These are phyloP conservation scores for Threskiornis aethiopicus DNA, from an alignment of 2,797 vertebrate species.

Conservation along the genomic window DNA sequence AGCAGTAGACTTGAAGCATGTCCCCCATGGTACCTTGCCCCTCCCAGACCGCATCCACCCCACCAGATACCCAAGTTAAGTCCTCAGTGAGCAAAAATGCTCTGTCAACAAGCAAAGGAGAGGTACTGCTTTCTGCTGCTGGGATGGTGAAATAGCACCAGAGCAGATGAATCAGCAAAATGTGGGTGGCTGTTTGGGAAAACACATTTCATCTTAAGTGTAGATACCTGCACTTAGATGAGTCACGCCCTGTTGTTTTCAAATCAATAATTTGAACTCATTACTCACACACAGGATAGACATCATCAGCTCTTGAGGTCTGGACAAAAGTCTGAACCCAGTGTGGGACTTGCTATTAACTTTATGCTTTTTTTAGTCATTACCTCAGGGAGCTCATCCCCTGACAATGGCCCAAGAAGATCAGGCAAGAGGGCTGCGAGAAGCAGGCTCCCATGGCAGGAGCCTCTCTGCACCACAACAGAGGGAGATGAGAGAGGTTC, in stretches of 20 bases:
- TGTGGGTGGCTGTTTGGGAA: not conserved
- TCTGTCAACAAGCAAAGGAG: not conserved
- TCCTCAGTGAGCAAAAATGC: not conserved
- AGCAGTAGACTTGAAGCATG: not conserved
- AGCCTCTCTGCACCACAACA: fast-evolving
- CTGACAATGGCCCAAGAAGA: fast-evolving
- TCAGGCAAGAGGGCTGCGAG: not conserved
- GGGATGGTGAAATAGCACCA: not conserved
- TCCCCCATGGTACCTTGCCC: fast-evolving
- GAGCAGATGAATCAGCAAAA: not conserved
- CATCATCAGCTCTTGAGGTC: fast-evolving
- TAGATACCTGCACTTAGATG: not conserved
- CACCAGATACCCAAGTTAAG: not conserved
- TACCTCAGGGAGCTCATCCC: not conserved
- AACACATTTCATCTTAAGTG: not conserved
- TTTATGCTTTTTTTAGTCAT: not conserved
- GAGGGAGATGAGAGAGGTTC: not conserved
- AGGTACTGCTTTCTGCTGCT: not conserved
- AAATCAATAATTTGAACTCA: not conserved
- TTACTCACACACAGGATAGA: not conserved
- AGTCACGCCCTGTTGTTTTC: not conserved
- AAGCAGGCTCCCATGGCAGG: not conserved
- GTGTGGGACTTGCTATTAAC: not conserved
- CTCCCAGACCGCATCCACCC: not conserved
- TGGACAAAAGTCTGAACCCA: not conserved